Evolutionary conservation across 2,113 vertebrate genomes (phyloP).

Genomic region (Eurypyga helias): DNA sequence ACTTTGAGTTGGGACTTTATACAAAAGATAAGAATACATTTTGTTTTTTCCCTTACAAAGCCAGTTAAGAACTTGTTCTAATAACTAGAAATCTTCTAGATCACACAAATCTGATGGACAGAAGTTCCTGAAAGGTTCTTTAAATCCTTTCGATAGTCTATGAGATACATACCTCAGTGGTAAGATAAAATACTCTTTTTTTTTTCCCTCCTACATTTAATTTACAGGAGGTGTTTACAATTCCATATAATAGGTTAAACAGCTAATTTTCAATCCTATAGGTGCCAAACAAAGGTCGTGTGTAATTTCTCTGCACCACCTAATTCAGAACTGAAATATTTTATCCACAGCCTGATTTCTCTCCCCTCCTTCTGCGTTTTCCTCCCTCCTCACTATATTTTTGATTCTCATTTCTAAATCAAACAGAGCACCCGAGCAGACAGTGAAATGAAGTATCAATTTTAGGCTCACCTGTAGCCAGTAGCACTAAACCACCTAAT

Average conservation of each 20-base stretch:
- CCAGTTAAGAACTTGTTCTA: not conserved
- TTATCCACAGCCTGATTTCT: not conserved
- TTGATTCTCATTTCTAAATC: not conserved
- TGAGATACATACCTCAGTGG: accelerated
- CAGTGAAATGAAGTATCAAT: conserved; percentile 25
- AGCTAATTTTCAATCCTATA: not conserved
- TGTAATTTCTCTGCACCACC: not conserved
- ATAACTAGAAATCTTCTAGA: not conserved
- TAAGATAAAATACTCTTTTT: not conserved
- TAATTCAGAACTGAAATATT: conserved; percentile 10
- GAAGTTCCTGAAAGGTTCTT: not conserved
- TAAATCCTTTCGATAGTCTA: not conserved
- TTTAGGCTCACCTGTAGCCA: conserved; percentile 49
- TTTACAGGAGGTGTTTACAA: not conserved
- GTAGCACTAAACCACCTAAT: conserved; percentile 34
- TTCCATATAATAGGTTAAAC: not conserved
- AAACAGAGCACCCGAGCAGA: not conserved
- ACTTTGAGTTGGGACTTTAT: conserved; percentile 2
- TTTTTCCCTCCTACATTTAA: not conserved
- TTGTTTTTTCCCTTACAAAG: not conserved
- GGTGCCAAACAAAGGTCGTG: conserved; percentile 11
- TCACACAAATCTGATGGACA: not conserved
- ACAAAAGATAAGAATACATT: not conserved
- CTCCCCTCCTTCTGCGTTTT: not conserved
- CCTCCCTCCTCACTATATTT: not conserved